phyloP scores from a whole-genome alignment of 2,888 invertebrate species.

The Melolontha melolontha region DNA sequence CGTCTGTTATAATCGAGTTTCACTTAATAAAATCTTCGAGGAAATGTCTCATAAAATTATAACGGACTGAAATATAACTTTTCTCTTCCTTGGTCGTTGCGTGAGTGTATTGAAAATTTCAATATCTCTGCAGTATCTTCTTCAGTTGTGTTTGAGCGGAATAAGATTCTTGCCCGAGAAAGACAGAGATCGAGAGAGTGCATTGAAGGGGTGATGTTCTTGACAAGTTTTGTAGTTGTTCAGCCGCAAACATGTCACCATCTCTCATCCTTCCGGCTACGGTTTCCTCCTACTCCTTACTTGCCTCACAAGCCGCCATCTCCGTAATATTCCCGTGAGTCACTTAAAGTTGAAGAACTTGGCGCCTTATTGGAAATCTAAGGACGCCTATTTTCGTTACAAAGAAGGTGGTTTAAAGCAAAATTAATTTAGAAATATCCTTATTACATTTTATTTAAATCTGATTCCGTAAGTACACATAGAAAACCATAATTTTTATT shows the following conservation, averaged over 20 bases:
- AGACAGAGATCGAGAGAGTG: slow-evolving; percentile 5
- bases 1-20: neutral
- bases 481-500: too few relatives aligned
- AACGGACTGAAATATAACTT: slow-evolving; percentile 11
- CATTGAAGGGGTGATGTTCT: slow-evolving; percentile 51
- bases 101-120: neutral
- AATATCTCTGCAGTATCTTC: neutral
- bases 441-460: too few relatives aligned
- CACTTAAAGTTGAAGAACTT: slow-evolving; percentile 57
- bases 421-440: neutral
- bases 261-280: slow-evolving; percentile 44
- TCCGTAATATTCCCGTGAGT: slow-evolving; percentile 50
- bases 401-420: neutral
- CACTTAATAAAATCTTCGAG: neutral
- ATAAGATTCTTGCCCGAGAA: slow-evolving; percentile 1
- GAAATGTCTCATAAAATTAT: slow-evolving; percentile 12
- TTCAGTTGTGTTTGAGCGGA: slow-evolving; percentile 5
- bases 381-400: neutral
- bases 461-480: too few relatives aligned
- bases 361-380: slow-evolving; percentile 50
- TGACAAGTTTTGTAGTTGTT: slow-evolving; percentile 64
- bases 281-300: slow-evolving; percentile 19
- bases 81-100: neutral
- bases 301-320: slow-evolving; percentile 33
- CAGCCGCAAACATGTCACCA: slow-evolving; percentile 65